Base-by-base conservation (phyloP, 2,113 vertebrate genomes). In the Pseudorasbora parva region DNA sequence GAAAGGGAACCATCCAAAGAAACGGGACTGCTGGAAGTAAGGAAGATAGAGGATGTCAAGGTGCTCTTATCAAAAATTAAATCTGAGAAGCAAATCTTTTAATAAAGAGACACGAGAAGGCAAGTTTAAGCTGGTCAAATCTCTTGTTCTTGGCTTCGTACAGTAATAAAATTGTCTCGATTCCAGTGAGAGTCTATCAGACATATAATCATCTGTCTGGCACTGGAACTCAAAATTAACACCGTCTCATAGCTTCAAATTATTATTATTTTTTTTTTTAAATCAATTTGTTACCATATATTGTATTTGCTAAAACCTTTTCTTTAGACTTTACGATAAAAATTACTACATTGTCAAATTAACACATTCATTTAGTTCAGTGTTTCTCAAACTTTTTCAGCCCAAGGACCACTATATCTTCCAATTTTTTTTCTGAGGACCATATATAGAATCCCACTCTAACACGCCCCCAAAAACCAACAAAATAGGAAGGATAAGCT, bases 51-150 rank as follows among this genome's bases (percentile, higher is more conserved):
- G 27, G 60, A 19, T 84, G 82, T 84, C 59, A 71, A 41, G 49
- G 41, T 79, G 83, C 83, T 82, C 83, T 79, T 79, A 73, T 41
- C 56, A 75, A 41, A 86, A 78, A 81, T 57, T 47, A 78, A 80
- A 43, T 47, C 41, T 8, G 15, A 51, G 45, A 51, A 33, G n/a
- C 45, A 87, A 79, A 82, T 79, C 41, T 41, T 49, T 64, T 49
- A 66, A 79, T 64, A 79, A 79, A 49, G 12, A 79, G 25, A 66
- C 14, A 45, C 23, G 57, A 78, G 57, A 62, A 15, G 37, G 41
- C n/a, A 62, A 30, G 56, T 45, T 62, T 43, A 62, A 78, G 76
- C 14, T 0, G 25, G 76, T 78, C 76, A 78, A 19, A 60, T 64
- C 15, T 45, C 15, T 27, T 15, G 3, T 78, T 64, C 41, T 49